phyloP scores from a whole-genome alignment of 2,113 vertebrate species.

The Pedetes capensis region DNA sequence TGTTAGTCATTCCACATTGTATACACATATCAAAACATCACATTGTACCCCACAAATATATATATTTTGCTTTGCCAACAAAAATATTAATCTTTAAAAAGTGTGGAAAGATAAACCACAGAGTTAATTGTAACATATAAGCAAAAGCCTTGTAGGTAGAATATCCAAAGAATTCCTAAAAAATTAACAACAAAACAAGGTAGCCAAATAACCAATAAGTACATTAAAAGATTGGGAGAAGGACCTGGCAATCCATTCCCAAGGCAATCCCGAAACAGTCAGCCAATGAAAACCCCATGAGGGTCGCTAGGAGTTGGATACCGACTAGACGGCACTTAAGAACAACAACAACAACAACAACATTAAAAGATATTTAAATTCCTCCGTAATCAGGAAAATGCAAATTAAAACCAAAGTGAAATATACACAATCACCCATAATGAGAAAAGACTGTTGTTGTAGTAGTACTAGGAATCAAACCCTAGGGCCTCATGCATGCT shows the following conservation, averaged over 20 bases:
- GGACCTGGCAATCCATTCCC: too few relatives aligned
- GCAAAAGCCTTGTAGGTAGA: not conserved
- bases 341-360: too few relatives aligned
- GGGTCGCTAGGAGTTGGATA: too few relatives aligned
- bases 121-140: not conserved
- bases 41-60: too few relatives aligned
- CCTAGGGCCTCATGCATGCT: not conserved
- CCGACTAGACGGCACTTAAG: too few relatives aligned
- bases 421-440: not conserved
- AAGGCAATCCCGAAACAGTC: too few relatives aligned
- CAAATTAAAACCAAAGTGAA: slow-evolving; percentile 20
- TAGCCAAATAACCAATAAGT: slow-evolving; percentile 37
- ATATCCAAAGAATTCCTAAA: not conserved
- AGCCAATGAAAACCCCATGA: too few relatives aligned
- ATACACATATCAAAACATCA: too few relatives aligned
- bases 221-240: slow-evolving; percentile 36
- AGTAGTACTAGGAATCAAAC: not conserved
- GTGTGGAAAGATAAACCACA: not conserved
- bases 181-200: not conserved
- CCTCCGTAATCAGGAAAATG: slow-evolving; percentile 18
- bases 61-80: too few relatives aligned
- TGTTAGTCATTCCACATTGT: too few relatives aligned
- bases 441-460: not conserved
- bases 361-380: slow-evolving; percentile 22
- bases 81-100: not conserved